Percentiles rank a stretch among this genome's conserved stretches.
Evolutionary conservation across 2,888 invertebrate genomes (phyloP).

Genomic region (Terebella lapidaria): DNA sequence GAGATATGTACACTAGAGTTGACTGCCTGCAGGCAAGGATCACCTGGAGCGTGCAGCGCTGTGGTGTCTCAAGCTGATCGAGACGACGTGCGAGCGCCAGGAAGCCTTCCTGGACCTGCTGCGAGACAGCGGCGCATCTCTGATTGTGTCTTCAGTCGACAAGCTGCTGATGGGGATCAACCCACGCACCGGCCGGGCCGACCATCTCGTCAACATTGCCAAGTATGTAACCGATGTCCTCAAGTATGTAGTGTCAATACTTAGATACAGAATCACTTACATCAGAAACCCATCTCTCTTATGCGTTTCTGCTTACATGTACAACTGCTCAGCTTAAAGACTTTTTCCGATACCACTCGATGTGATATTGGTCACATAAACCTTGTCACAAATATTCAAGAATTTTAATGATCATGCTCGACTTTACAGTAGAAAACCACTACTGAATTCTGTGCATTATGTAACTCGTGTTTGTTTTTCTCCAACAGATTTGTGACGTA

Average conservation of each 20-base stretch:
- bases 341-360: no score
- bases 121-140: constrained; percentile 55
- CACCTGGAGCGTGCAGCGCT: constrained; percentile 64
- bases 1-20: neutral
- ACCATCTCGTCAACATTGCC: constrained; percentile 71
- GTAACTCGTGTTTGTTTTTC: no score
- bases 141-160: constrained; percentile 72
- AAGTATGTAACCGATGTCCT: constrained; percentile 56
- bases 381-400: neutral
- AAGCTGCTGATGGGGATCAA: constrained; percentile 76
- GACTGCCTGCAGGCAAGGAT: constrained; percentile 11
- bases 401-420: no score
- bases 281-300: no score
- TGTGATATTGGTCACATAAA: neutral
- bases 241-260: no score
- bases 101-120: constrained; percentile 66
- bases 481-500: constrained; percentile 64
- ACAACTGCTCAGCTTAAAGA: no score
- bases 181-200: constrained; percentile 70
- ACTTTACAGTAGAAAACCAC: no score
- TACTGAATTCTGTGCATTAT: no score
- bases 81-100: constrained; percentile 69
- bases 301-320: no score
- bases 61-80: constrained; percentile 70
- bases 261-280: no score